phyloP scores from a whole-genome alignment of 2,797 vertebrate species.

The Smutsia gigantea region DNA sequence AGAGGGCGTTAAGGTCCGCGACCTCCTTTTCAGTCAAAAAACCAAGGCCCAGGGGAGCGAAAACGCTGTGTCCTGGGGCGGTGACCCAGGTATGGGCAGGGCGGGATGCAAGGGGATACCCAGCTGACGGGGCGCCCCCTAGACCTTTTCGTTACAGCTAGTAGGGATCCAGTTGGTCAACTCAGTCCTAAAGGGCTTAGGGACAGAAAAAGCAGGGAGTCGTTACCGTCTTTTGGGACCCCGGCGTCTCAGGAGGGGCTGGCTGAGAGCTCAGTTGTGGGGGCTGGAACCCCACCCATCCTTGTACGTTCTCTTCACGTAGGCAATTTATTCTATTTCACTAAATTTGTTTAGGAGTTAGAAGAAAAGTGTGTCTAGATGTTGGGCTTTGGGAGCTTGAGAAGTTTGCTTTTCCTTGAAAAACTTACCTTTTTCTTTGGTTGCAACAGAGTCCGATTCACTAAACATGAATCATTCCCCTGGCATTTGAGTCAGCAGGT shows the following conservation, averaged over 20 bases:
- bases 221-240: fast-evolving
- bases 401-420: neutral
- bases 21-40: neutral
- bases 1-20: neutral
- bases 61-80: neutral
- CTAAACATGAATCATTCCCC: neutral
- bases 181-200: neutral
- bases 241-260: neutral
- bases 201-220: neutral
- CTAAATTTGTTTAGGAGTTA: neutral
- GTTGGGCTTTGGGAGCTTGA: neutral
- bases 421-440: constrained; percentile 20
- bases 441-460: neutral
- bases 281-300: neutral
- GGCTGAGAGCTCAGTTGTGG: neutral
- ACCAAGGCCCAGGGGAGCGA: neutral
- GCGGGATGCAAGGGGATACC: neutral
- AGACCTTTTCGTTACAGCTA: neutral
- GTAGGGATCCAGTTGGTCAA: neutral
- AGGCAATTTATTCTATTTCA: neutral
- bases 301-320: neutral
- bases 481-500: constrained; percentile 20
- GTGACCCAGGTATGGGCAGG: neutral
- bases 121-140: no score
- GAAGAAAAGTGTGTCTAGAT: neutral